Evolutionary conservation across 1,140 invertebrate genomes (phyloP).

Genomic region (Pemphigus obesinymphae): DNA sequence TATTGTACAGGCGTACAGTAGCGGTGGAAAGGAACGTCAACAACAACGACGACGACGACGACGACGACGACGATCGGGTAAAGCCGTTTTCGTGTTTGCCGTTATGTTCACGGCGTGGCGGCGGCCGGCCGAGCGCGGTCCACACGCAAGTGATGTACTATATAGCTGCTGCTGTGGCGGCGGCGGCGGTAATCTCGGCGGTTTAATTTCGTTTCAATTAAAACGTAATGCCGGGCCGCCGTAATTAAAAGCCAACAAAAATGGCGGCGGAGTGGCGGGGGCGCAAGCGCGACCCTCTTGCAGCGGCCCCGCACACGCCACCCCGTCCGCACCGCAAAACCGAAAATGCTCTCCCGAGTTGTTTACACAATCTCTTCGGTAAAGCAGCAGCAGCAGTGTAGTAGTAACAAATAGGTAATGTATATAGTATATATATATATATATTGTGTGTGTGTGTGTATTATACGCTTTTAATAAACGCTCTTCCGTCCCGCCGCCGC

Average conservation of each 20-base stretch:
- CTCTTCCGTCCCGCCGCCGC: background rate
- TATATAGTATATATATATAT: background rate
- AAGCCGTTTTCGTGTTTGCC: background rate
- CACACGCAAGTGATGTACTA: no score
- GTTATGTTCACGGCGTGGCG: background rate
- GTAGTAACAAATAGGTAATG: background rate
- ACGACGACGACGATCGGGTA: background rate
- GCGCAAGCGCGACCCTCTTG: background rate
- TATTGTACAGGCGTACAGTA: background rate
- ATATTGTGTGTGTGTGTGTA: background rate
- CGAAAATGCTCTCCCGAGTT: background rate
- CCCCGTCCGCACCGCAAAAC: background rate
- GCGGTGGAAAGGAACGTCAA: background rate
- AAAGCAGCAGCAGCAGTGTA: background rate
- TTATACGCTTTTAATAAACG: background rate
- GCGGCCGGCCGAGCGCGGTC: no score
- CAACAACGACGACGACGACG: background rate
- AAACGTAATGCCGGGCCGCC: conserved; percentile 21
- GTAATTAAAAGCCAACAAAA: conserved; percentile 37
- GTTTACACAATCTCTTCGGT: background rate
- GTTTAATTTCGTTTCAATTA: conserved; percentile 35
- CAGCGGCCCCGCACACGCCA: no score
- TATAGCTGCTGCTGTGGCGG: background rate
- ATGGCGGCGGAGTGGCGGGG: background rate
- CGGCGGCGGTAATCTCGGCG: conserved; percentile 1